These are phyloP conservation scores for Pomacea maculata DNA, from an alignment of 1,140 invertebrate species.

Conservation along the genomic window DNA sequence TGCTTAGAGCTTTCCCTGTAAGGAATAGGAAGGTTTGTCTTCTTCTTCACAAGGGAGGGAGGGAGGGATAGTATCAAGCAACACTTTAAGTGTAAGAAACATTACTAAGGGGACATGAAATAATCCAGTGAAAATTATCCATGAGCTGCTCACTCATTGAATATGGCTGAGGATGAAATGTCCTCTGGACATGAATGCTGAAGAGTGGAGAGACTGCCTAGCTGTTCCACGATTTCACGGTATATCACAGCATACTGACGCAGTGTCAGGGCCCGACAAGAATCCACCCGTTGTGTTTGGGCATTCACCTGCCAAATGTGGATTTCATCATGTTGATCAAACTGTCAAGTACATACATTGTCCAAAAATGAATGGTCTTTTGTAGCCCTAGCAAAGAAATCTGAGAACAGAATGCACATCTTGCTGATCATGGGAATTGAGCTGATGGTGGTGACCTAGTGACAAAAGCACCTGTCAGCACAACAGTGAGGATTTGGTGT, in stretches of 20 bases:
- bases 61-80: no score
- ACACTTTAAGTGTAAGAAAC: no score
- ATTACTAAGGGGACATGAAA: no score
- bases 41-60: no score
- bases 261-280: slow-evolving; percentile 71
- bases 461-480: no score
- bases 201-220: slow-evolving; percentile 38
- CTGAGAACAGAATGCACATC: not conserved
- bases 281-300: slow-evolving; percentile 64
- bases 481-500: no score
- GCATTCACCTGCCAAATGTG: slow-evolving; percentile 45
- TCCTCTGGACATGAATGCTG: slow-evolving; percentile 24
- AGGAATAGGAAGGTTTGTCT: no score
- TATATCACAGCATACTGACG: slow-evolving; percentile 68
- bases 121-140: no score
- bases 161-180: slow-evolving; percentile 49
- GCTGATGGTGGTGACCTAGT: not conserved
- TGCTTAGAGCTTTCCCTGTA: no score
- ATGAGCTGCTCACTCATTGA: slow-evolving; percentile 41
- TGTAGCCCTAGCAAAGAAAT: not conserved
- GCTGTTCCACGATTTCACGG: slow-evolving; percentile 60
- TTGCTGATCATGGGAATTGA: not conserved
- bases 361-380: no score
- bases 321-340: not conserved
- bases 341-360: not conserved